Evolutionary conservation across 2,113 vertebrate genomes (phyloP), one percentile per base, ranked within the genome.

Genomic region (Gadus macrocephalus): DNA sequence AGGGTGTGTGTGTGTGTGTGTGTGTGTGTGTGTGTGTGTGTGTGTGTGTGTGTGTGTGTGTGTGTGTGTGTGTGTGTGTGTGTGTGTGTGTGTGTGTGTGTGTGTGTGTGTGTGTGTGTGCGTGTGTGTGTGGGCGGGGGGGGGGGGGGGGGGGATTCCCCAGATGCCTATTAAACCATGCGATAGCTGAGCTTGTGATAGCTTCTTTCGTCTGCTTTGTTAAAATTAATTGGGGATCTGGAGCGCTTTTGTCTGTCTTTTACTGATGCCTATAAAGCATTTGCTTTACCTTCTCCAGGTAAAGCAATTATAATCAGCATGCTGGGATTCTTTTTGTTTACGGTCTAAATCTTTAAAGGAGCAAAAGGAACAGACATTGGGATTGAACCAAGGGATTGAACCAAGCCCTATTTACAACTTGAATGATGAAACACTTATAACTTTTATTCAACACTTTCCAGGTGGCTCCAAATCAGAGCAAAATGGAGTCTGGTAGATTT

Each of bases 191-290:
- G 81, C 79, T 70, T 64, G 64, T 67, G 73, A 73, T 76, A 73
- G 75, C 80, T 78, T 81, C 87, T 77, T 81, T 85, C 82, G 28
- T 75, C 20, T 68, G 27, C 76, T 74, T 71, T 78, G 77, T 81
- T 83, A 49, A 20, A 69, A 86, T 83, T 82, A 88, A 91, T 88
- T 89, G 85, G 78, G 78, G 85, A 56, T 81, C 76, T 79, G 76
- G 70, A 64, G 74, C n/a, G 17, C 73, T 76, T 80, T 74, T 84
- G 60, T 77, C 60, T 38, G 77, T 77, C 72, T 27, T 67, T 67
- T 76, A 67, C 78, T 78, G 61, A 27, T 59, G 49, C 35, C 19
- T 25, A 17, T 15, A 16, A 60, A 6, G 63, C 19, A 65, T 49
- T 9, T 49, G 12, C 42, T 14, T 49, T 14, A 8, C 31, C 55